Evolutionary conservation across 2,888 invertebrate species (phyloP).

Genomic region (Cheilosia pagana): DNA sequence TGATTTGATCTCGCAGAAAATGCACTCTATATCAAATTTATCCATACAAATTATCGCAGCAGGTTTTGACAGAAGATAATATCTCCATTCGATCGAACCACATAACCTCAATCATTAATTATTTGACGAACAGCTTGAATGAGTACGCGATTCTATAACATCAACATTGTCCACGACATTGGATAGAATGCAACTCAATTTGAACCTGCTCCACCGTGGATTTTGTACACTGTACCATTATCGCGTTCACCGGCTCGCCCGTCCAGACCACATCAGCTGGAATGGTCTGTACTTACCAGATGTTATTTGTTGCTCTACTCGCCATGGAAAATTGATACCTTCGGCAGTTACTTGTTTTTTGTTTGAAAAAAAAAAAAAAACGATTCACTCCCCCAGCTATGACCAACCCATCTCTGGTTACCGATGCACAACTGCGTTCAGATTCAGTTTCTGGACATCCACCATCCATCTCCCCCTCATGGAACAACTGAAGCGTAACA

Average conservation of each 20-base stretch:
- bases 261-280: conserved; percentile 56
- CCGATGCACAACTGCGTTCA: conserved; percentile 8
- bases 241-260: background rate
- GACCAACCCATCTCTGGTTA: conserved; percentile 59
- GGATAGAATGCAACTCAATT: conserved; percentile 45
- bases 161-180: conserved; percentile 1
- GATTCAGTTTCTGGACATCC: conserved; percentile 9
- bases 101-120: conserved; percentile 52
- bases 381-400: conserved; percentile 24
- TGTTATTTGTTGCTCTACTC: conserved; percentile 40
- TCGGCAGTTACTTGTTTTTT: background rate
- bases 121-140: conserved; percentile 46
- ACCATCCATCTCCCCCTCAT: conserved; percentile 4
- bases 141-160: conserved; percentile 27
- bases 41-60: conserved; percentile 14
- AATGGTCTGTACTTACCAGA: conserved; percentile 51
- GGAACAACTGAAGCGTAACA: conserved; percentile 38
- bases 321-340: conserved; percentile 55
- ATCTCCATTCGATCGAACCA: conserved; percentile 56
- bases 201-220: conserved; percentile 25
- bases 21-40: background rate
- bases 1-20: conserved; percentile 20
- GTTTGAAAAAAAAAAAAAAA: too few species aligned
- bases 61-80: conserved; percentile 61
- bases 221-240: background rate